Percentiles rank a stretch among this genome's conserved stretches.
Conservation (phyloP, 2,888 invertebrate genomes). For the Euclidia mi region DNA sequence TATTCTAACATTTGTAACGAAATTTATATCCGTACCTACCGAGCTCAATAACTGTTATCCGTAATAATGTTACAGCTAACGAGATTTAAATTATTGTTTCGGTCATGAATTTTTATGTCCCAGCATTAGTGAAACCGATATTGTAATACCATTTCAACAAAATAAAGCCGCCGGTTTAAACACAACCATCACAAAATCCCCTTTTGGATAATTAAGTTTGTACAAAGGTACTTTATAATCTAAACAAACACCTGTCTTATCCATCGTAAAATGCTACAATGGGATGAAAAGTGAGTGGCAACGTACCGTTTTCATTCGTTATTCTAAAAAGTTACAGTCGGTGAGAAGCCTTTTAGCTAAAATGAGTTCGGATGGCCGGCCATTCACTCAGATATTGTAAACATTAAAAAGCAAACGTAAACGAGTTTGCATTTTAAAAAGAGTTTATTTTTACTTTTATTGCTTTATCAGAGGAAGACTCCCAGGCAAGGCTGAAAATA, state of each 20-base stretch:
- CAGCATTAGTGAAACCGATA: not conserved
- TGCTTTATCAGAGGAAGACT: not conserved
- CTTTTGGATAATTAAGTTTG: slow-evolving; percentile 28
- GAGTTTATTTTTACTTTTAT: slow-evolving; percentile 9
- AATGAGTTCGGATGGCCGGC: slow-evolving; percentile 61
- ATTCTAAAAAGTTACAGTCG: slow-evolving; percentile 58
- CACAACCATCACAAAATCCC: slow-evolving; percentile 8
- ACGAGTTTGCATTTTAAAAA: slow-evolving; percentile 53
- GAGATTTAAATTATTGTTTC: not conserved
- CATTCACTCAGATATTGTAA: slow-evolving; percentile 58
- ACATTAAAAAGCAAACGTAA: slow-evolving; percentile 58
- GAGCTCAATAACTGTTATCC: not conserved
- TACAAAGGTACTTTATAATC: slow-evolving; percentile 24
- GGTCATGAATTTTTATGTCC: too few relatives aligned
- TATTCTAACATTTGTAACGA: too few relatives aligned
- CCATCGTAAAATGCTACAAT: slow-evolving; percentile 27
- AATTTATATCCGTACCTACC: not conserved
- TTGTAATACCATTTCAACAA: slow-evolving; percentile 10
- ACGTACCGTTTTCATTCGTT: slow-evolving; percentile 51
- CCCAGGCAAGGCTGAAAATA: too few relatives aligned
- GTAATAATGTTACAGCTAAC: not conserved
- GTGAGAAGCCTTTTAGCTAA: slow-evolving; percentile 64
- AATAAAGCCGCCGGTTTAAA: slow-evolving; percentile 6
- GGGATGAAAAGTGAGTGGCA: slow-evolving; percentile 42
- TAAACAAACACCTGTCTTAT: slow-evolving; percentile 20